Percentiles rank a stretch among this genome's conserved stretches.
These are phyloP conservation scores for Drosophila meridiana DNA, from an alignment of 2,888 invertebrate species.

Conservation along the genomic window DNA sequence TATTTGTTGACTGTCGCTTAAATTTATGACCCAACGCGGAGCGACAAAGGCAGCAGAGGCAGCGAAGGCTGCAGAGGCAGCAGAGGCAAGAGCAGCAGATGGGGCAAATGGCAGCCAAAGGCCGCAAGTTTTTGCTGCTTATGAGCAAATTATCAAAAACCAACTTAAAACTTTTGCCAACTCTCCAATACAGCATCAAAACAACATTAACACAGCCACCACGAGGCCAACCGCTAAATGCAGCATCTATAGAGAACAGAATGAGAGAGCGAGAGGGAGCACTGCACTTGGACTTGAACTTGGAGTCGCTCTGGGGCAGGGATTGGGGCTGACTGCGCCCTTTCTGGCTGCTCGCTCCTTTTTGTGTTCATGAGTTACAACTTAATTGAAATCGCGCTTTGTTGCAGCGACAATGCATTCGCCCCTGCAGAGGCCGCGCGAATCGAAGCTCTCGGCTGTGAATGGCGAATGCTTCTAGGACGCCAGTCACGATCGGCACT, in stretches of 20 bases:
- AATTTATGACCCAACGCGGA: constrained; percentile 82
- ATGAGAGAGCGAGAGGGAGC: neutral
- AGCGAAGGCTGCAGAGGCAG: constrained; percentile 11
- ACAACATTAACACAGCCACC: constrained; percentile 69
- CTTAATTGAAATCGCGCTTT: constrained; percentile 81
- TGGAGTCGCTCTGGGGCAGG: constrained; percentile 19
- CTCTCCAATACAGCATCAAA: constrained; percentile 71
- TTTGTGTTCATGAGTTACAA: constrained; percentile 76
- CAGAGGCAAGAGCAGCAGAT: constrained; percentile 1
- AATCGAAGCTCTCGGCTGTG: constrained; percentile 12
- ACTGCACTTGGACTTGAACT: constrained; percentile 40
- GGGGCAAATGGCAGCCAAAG: constrained; percentile 28
- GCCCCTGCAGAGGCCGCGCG: constrained; percentile 7
- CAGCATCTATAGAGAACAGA: neutral
- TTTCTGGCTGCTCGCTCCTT: constrained; percentile 19
- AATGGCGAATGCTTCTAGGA: constrained; percentile 18
- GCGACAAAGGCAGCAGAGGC: constrained; percentile 55
- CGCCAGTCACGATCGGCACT: constrained; percentile 75
- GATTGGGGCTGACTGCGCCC: constrained; percentile 22
- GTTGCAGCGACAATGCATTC: constrained; percentile 31
- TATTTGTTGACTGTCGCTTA: constrained; percentile 84
- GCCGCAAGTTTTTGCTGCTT: constrained; percentile 66
- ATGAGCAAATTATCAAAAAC: constrained; percentile 70
- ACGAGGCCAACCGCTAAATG: constrained; percentile 23
- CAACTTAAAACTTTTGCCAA: constrained; percentile 57